Percentiles rank a stretch among this genome's conserved stretches.
Evolutionary conservation across 2,888 invertebrate species (phyloP).

Genomic region (Xestia sexstrigata): DNA sequence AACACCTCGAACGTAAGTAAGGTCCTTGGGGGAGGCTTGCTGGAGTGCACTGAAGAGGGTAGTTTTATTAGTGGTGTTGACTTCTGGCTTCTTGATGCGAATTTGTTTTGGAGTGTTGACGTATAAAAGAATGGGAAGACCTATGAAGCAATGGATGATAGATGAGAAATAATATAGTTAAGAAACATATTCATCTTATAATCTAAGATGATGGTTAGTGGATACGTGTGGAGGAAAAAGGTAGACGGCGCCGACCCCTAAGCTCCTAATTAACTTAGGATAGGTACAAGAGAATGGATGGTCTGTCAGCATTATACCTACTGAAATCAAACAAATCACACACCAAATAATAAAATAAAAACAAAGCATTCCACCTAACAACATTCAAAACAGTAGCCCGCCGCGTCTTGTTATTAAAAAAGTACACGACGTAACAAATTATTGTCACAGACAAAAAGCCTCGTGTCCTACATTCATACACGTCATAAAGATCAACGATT

Average conservation of each 20-base stretch:
- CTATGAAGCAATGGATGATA: too few relatives aligned
- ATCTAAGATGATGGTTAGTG: neutral
- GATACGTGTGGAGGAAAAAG: neutral
- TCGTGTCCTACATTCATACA: neutral
- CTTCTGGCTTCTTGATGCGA: neutral
- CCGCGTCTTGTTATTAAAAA: neutral
- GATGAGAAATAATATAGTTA: neutral
- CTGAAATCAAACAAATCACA: too few relatives aligned
- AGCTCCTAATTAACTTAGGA: neutral
- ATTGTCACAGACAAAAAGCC: neutral
- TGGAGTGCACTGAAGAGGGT: slow-evolving; percentile 24
- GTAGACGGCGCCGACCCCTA: neutral
- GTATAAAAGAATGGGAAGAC: neutral
- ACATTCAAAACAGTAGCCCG: neutral
- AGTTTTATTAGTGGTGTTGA: slow-evolving; percentile 26
- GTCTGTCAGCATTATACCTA: neutral
- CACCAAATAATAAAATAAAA: neutral
- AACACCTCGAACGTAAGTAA: slow-evolving; percentile 39
- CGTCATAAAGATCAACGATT: neutral
- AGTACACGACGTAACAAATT: neutral
- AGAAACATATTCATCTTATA: neutral
- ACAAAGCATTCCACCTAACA: neutral
- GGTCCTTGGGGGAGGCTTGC: neutral
- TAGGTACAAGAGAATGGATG: neutral
- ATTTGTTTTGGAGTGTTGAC: neutral